phyloP scores from a whole-genome alignment of 2,888 invertebrate genomes.

The Axea sp. region DNA sequence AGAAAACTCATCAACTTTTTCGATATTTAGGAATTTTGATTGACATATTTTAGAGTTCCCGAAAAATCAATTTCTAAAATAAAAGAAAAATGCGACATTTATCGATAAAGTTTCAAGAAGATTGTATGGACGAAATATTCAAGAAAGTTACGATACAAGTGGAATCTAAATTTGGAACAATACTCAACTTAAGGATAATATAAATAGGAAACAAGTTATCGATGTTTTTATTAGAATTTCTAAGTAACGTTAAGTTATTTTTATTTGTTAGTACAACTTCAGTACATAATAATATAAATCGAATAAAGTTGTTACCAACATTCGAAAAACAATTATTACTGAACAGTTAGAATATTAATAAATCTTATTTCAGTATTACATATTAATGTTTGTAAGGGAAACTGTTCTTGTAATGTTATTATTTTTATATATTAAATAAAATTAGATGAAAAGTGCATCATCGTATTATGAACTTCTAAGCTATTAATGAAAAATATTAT shows the following conservation, averaged over 20 bases:
- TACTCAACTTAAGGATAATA: no score
- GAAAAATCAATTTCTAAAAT: not conserved
- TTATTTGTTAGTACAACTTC: slow-evolving; percentile 11
- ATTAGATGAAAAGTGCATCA: no score
- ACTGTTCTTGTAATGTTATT: no score
- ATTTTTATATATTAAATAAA: no score
- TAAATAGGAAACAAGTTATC: slow-evolving; percentile 18
- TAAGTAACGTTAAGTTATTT: not conserved
- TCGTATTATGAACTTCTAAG: no score
- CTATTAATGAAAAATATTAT: no score
- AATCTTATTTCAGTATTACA: no score
- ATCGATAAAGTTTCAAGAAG: slow-evolving; percentile 21
- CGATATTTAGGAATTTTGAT: not conserved
- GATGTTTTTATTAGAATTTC: slow-evolving; percentile 21
- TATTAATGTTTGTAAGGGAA: no score
- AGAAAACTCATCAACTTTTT: not conserved
- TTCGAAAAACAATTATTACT: no score
- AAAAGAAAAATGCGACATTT: slow-evolving; percentile 8
- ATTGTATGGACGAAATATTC: slow-evolving; percentile 3
- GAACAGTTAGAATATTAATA: no score
- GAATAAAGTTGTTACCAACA: slow-evolving; percentile 6
- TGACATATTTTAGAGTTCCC: slow-evolving; percentile 9
- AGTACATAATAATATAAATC: not conserved
- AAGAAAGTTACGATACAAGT: slow-evolving; percentile 18
- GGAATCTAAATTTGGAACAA: slow-evolving; percentile 33